These are phyloP conservation scores for Holothuria leucospilota DNA, from an alignment of 53 echinoderm and acorn worm species.

Conservation along the genomic window DNA sequence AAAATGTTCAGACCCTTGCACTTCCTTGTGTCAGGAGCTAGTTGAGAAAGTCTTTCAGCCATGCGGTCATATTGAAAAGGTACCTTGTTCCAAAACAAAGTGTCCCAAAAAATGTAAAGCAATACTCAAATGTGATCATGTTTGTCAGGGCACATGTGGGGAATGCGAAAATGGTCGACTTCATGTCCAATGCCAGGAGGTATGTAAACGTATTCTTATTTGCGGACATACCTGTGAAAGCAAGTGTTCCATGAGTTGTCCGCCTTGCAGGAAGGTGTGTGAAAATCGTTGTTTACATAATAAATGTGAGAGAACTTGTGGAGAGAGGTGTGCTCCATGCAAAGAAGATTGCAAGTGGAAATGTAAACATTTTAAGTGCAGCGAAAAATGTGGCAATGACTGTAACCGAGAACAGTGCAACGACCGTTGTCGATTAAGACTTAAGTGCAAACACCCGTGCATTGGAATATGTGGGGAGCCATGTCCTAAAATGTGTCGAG, in stretches of 20 bases:
- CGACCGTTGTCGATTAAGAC: constrained; percentile 58
- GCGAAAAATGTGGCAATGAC: background rate
- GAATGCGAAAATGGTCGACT: constrained; percentile 47
- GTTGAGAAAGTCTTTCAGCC: constrained; percentile 59
- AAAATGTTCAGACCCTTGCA: background rate
- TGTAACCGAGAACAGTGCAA: constrained; percentile 48
- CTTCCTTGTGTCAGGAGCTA: background rate
- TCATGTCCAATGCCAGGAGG: constrained; percentile 55
- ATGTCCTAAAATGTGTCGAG: background rate
- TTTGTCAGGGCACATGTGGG: constrained; percentile 73
- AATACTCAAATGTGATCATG: constrained; percentile 71
- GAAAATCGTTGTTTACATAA: constrained; percentile 54
- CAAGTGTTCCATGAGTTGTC: constrained; percentile 43
- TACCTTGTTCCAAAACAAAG: constrained; percentile 46
- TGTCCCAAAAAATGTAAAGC: constrained; percentile 42
- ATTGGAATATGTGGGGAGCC: constrained; percentile 50
- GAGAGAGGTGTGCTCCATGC: constrained; percentile 41
- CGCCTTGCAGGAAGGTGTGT: constrained; percentile 59
- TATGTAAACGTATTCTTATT: constrained; percentile 59
- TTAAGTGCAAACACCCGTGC: constrained; percentile 67
- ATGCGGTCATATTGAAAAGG: constrained; percentile 68
- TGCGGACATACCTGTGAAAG: constrained; percentile 75
- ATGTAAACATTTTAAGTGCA: background rate
- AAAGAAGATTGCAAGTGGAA: constrained; percentile 8
- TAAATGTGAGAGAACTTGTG: constrained; percentile 11